Conservation (phyloP, 1,140 invertebrate genomes). For the Holcopasites calliopsidis region DNA sequence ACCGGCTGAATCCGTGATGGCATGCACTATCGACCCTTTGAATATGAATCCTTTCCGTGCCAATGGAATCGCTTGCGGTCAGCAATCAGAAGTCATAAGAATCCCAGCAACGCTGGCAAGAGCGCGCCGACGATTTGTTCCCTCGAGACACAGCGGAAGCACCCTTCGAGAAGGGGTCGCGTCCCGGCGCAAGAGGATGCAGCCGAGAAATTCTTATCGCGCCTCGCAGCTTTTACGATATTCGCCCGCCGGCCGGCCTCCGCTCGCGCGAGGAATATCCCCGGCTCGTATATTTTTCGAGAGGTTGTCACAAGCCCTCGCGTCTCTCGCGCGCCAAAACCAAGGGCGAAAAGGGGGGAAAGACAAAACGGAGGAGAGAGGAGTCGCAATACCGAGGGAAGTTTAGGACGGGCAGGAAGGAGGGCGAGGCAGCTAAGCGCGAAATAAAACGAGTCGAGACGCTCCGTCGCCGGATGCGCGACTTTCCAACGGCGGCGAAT, state of each 20-base stretch:
- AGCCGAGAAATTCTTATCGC: conserved; percentile 3
- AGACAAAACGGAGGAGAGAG: background rate
- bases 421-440: background rate
- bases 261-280: conserved; percentile 21
- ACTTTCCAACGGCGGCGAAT: conserved; percentile 18
- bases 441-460: conserved; percentile 19
- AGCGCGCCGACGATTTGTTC: background rate
- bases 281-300: conserved; percentile 20
- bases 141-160: background rate
- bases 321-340: background rate
- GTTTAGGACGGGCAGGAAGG: background rate
- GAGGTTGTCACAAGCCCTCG: background rate
- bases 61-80: too few species aligned
- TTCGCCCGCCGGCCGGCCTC: background rate
- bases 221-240: conserved; percentile 26
- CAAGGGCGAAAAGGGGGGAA: background rate
- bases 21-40: background rate
- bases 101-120: too few species aligned
- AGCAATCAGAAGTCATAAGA: background rate
- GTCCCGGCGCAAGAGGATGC: background rate
- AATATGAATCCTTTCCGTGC: too few species aligned
- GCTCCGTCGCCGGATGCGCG: conserved; percentile 22
- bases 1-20: background rate
- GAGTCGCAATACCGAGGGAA: background rate
- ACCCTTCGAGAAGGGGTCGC: background rate